Base-by-base conservation (phyloP, 1,140 invertebrate species). In the Oppia nitens region DNA sequence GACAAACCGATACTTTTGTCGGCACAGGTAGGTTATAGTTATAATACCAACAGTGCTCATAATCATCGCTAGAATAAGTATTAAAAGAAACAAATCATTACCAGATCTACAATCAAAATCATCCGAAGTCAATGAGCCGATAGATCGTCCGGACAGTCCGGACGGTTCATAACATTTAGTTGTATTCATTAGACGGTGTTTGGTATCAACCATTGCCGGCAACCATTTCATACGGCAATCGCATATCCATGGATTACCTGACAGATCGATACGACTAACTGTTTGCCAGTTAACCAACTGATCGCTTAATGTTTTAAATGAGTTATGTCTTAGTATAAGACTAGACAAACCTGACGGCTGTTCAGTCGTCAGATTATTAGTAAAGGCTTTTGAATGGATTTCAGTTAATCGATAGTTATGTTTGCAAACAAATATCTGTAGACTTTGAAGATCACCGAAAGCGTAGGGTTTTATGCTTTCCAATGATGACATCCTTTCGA, bases 241-340 rank as follows among this genome's bases (percentile, higher is more conserved):
- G 40, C 53, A 54, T 17, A 20, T 54, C 53, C 53, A 54, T 20
- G 53, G 53, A 32, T 54, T 54, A 3, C 53, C 53, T 1, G 25
- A 3, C 3, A 54, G 26, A 20, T 54, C 53, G 17, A 54, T 23
- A 20, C 4, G 17, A 14, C 21, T 1, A 3, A 54, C 4, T 0
- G 23, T n/a, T 9, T 29, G 3, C 53, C 53, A 54, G 2, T 9
- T 9, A 40, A 40, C 6, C 32, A 40, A 9, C 17, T 40, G 6
- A 40, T 17, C 17, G 17, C 32, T 40, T 17, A 40, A 40, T 40
- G 32, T 9, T 40, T 17, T 6, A 40, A 40, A 17, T 9, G 32
- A 40, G 17, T 40, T 40, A 40, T 40, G 32, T 17, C 32, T 40
- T 40, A 40, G 17, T 9, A 40, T 17, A 40, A 40, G 32, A 17